These are phyloP conservation scores for Drosophila nigricruria DNA, from an alignment of 2,888 invertebrate genomes.

Conservation along the genomic window DNA sequence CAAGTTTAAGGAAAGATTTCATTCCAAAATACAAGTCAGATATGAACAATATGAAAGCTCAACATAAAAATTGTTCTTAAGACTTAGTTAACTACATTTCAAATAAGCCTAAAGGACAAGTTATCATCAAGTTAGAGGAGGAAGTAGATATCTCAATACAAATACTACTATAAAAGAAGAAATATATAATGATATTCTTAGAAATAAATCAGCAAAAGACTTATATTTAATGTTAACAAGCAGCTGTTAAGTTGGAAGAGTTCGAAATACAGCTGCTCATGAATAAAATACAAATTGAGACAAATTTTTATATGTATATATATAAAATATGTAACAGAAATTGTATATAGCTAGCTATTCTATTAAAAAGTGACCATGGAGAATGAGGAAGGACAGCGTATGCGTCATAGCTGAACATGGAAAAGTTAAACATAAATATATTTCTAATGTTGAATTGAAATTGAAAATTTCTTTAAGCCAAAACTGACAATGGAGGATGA, in stretches of 20 bases:
- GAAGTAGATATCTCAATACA: too few species aligned
- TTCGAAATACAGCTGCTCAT: neutral
- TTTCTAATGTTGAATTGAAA: neutral
- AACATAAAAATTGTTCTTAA: too few species aligned
- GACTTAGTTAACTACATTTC: too few species aligned
- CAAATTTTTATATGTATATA: neutral
- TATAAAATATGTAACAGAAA: neutral
- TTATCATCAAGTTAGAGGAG: too few species aligned
- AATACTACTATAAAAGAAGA: too few species aligned
- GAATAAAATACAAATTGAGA: neutral
- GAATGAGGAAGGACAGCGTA: neutral
- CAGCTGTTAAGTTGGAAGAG: neutral
- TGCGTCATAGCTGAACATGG: neutral
- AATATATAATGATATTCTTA: too few species aligned
- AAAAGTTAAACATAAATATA: neutral
- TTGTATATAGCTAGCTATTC: neutral
- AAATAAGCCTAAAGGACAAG: too few species aligned
- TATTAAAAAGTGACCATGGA: slow-evolving; percentile 2
- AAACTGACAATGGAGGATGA: neutral
- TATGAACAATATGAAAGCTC: too few species aligned
- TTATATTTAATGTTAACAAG: too few species aligned
- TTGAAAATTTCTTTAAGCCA: neutral
- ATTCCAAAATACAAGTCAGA: too few species aligned
- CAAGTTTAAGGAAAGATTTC: too few species aligned
- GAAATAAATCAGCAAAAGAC: too few species aligned